A percentile compares a stretch with the other conserved stretches of the same genome.
Evolutionary conservation across 2,888 invertebrate genomes (phyloP).

Genomic region (Eilema sororculum): DNA sequence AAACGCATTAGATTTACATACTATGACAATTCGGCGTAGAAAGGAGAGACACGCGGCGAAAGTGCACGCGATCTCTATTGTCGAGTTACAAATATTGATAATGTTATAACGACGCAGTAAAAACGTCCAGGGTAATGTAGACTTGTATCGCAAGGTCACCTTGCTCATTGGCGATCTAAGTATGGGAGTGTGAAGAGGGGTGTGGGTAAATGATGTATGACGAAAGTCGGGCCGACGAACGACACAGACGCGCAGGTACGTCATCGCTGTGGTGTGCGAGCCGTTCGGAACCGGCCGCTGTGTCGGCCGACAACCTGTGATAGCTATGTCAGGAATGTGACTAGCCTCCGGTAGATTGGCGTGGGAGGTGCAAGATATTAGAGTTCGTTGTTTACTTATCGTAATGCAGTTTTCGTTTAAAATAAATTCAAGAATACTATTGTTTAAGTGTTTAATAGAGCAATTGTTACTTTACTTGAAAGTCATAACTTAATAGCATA

Average conservation of each 20-base stretch:
- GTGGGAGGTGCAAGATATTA: constrained; percentile 77
- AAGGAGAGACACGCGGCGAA: constrained; percentile 57
- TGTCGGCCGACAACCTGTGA: constrained; percentile 81
- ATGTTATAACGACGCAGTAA: constrained; percentile 54
- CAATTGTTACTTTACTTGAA: background rate
- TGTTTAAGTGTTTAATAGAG: background rate
- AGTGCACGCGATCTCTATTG: constrained; percentile 57
- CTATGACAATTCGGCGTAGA: constrained; percentile 56
- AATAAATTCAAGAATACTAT: background rate
- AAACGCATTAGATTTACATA: constrained; percentile 36
- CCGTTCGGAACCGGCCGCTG: constrained; percentile 76
- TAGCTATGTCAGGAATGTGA: constrained; percentile 82
- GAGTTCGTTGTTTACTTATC: constrained; percentile 62
- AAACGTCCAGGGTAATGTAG: constrained; percentile 45
- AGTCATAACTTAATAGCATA: background rate
- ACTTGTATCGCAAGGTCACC: constrained; percentile 48
- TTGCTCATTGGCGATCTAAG: constrained; percentile 45
- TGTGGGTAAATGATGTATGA: constrained; percentile 49
- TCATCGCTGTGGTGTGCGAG: constrained; percentile 68
- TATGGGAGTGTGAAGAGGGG: constrained; percentile 42
- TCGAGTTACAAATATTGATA: constrained; percentile 43
- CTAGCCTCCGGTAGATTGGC: constrained; percentile 74
- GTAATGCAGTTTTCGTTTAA: constrained; percentile 60
- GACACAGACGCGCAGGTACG: constrained; percentile 69
- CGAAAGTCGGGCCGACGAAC: constrained; percentile 64